Evolutionary conservation across 2,888 invertebrate species (phyloP), one percentile per base, ranked within the genome.

Genomic region (Dione vanillae): DNA sequence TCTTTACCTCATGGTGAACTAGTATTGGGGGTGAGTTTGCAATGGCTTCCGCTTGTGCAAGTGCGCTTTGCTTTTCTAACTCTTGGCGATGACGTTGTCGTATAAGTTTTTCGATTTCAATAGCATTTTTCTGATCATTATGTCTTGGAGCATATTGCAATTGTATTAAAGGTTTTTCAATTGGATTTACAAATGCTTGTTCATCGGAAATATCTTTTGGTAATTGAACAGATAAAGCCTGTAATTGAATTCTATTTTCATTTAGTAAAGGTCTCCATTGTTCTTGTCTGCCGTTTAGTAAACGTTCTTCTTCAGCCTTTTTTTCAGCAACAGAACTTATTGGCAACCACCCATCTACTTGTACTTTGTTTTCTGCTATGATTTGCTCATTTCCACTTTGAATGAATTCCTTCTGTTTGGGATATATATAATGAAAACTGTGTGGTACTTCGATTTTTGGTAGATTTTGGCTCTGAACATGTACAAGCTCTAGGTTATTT

Each of bases 81-180:
- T 72, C 64, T n/a, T 70, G 67, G 40, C 58, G 66, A 27, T 82
- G 82, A 66, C 78, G 77, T 16, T 76, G 77, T 10, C 75, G 75
- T 16, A 78, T 61, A 20, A 86, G 75, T n/a, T 83, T 85, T 70
- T 86, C 85, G 9, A 88, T 76, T 74, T 85, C 86, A 65, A 78
- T 79, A 0, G 80, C 82, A 27, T 82, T 82, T 71, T 82, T 85
- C 54, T 80, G 81, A 12, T 82, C 80, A 58, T 84, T 86, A 74
- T 88, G 85, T 72, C 86, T 84, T 0, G 84, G 72, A 69, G 86
- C 76, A 72, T 86, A 76, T 84, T 88, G 81, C 2, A 85, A 67
- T 47, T 82, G 79, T 40, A 65, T 20, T 12, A 76, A 74, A 11
- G 75, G 74, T 20, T 74, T 73, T 59, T 76, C 73, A 40, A 56